These are phyloP conservation scores for Diachrysia chrysitis DNA, from an alignment of 2,888 invertebrate genomes.

Conservation along the genomic window DNA sequence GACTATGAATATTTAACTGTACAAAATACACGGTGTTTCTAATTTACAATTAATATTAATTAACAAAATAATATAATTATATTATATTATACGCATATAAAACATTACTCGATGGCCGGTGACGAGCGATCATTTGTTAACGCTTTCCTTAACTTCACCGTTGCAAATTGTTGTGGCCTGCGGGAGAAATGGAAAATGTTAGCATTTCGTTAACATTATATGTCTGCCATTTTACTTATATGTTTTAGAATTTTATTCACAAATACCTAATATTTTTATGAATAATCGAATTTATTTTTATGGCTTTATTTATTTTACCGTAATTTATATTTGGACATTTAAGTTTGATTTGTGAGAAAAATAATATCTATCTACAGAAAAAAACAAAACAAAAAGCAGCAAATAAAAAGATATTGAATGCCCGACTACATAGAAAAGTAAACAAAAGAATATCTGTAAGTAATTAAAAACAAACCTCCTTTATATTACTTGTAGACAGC, in stretches of 20 bases:
- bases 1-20: conserved; percentile 89
- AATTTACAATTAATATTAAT: conserved; percentile 87
- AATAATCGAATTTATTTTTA: not conserved
- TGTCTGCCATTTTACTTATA: not conserved
- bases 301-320: not conserved
- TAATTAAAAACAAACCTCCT: conserved; percentile 69
- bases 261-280: not conserved
- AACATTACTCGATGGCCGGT: conserved; percentile 90
- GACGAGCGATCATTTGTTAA: conserved; percentile 96
- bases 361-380: conserved; percentile 14
- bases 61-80: conserved; percentile 83
- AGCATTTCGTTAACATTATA: not conserved
- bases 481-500: conserved; percentile 89
- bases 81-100: conserved; percentile 71
- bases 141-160: conserved; percentile 96
- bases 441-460: conserved; percentile 51
- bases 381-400: conserved; percentile 39
- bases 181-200: conserved; percentile 65
- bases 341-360: not conserved
- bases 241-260: not conserved
- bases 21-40: conserved; percentile 88
- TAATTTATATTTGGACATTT: not conserved
- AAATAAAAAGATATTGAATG: conserved; percentile 40
- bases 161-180: conserved; percentile 96
- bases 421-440: conserved; percentile 31